Evolutionary conservation across 2,113 vertebrate genomes (phyloP).

Genomic region (Bambusicola thoracicus): DNA sequence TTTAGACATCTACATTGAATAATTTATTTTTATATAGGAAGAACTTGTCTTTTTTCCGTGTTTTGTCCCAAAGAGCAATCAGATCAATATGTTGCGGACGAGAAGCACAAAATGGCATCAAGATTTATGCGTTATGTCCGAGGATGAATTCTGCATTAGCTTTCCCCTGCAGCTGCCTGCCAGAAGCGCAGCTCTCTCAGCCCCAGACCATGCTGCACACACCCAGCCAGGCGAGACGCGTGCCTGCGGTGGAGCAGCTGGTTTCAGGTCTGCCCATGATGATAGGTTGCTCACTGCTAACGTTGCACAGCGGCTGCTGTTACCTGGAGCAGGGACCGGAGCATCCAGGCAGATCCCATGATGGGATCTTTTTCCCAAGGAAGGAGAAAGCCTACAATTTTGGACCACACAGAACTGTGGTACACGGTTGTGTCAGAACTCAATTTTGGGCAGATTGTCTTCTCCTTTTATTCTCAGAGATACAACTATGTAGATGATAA

Average conservation of each 20-base stretch:
- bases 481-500: neutral
- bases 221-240: neutral
- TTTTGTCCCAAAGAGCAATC: neutral
- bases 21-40: neutral
- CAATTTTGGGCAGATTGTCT: neutral
- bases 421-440: neutral
- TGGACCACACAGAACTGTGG: neutral
- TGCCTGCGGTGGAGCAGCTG: too few relatives aligned
- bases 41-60: neutral
- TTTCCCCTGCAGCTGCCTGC: neutral
- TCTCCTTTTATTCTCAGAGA: neutral
- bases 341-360: neutral
- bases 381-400: neutral
- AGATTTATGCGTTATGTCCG: neutral
- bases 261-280: too few relatives aligned
- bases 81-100: neutral
- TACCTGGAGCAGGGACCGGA: neutral
- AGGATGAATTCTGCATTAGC: neutral
- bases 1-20: neutral
- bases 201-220: neutral
- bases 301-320: neutral
- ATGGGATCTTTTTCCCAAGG: neutral
- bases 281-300: rapidly evolving
- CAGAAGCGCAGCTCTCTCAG: neutral
- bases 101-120: slow-evolving; percentile 5